Base-by-base conservation (phyloP, 2,888 invertebrate species). In the Cerastis rubricosa region DNA sequence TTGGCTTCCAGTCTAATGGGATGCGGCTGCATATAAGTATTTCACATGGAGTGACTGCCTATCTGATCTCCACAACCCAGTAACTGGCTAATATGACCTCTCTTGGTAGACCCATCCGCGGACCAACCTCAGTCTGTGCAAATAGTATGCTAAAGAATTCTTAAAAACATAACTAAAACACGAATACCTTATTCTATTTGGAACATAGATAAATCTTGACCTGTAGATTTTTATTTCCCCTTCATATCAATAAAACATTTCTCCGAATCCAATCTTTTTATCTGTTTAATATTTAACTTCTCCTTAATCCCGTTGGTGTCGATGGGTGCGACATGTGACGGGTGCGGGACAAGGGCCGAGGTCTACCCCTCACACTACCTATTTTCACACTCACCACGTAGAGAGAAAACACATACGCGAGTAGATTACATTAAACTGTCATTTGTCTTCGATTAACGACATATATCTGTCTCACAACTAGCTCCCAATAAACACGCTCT, bases 281-380 rank as follows among this genome's bases (percentile, higher is more conserved):
- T 64, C 45, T 59, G 19, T 61, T 78, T 12, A 73, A 84, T 75
- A 63, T 75, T 65, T 54, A 72, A 63, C 11, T 71, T 45, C 19
- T 76, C 40, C 35, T 29, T 65, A 66, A 77, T 73, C 29, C 14
- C 14, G 57, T 71, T 74, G 72, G 71, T 61, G 49, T 57, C 45
- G 63, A 45, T 64, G 57, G 75, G 49, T 12, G 51, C 65, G 65
- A 74, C 73, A 65, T 61, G 49, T 73, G 70, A 69, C 70, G 47
- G 35, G 35, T 43, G 54, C 22, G 57, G 71, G 64, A 76, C 59
- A 61, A 74, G 82, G 82, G 71, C 59, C 19, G 43, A 45, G 43
- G 40, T 43, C 19, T 47, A 22, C 72, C 29, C 14, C 35, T 6
- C 65, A 51, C 69, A 59, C 69, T 73, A 54, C 73, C n/a, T n/a